Conservation (phyloP, 2,113 vertebrate genomes). For the Forbesichthys agassizii region DNA sequence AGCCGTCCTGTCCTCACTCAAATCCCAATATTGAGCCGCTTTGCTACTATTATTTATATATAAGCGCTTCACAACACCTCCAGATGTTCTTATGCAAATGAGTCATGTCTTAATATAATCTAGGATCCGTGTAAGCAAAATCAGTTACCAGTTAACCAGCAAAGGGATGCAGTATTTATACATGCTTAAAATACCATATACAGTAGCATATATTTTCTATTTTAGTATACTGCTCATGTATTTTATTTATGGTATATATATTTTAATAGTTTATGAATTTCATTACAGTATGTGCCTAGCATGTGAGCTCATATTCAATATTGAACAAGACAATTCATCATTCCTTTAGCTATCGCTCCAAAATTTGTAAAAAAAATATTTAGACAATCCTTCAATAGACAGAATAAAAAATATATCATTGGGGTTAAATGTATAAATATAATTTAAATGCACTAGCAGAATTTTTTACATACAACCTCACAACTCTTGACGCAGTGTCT, state of each 20-base stretch:
- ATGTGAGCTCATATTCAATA: too few relatives aligned
- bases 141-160: too few relatives aligned
- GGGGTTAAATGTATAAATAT: too few relatives aligned
- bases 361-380: too few relatives aligned
- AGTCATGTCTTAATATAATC: slow-evolving; percentile 10
- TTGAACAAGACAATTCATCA: too few relatives aligned
- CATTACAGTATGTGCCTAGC: too few relatives aligned
- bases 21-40: slow-evolving; percentile 38
- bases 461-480: not conserved
- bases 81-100: slow-evolving; percentile 1
- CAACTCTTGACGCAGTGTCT: slow-evolving; percentile 14
- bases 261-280: too few relatives aligned
- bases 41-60: slow-evolving; percentile 1
- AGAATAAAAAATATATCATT: too few relatives aligned
- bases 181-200: not conserved
- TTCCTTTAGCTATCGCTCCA: too few relatives aligned
- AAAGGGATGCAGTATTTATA: slow-evolving; percentile 1
- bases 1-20: slow-evolving; percentile 26
- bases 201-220: not conserved
- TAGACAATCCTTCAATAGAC: too few relatives aligned
- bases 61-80: slow-evolving; percentile 18
- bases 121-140: too few relatives aligned
- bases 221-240: not conserved
- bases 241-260: not conserved
- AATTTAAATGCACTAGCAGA: too few relatives aligned